phyloP scores from a whole-genome alignment of 2,888 invertebrate genomes.

The Chrysolina americana region DNA sequence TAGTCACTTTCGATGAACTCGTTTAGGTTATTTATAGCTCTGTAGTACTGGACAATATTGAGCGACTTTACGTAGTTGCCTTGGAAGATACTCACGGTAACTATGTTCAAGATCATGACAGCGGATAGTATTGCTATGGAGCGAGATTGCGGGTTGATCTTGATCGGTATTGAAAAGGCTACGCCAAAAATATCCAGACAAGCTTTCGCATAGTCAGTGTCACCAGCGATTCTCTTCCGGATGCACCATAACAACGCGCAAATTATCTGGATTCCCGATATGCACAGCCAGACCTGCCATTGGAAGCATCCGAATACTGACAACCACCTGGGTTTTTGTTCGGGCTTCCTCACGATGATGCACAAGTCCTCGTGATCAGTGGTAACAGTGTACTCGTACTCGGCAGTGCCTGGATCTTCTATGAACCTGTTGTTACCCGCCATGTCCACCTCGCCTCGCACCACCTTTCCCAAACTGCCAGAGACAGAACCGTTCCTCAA shows the following conservation, averaged over 20 bases:
- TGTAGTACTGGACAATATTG: slow-evolving; percentile 15
- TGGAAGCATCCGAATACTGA: slow-evolving; percentile 1
- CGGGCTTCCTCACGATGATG: not conserved
- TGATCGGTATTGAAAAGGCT: not conserved
- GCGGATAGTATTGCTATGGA: not conserved
- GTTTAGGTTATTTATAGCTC: not conserved
- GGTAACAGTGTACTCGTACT: not conserved
- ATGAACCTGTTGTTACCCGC: slow-evolving; percentile 54
- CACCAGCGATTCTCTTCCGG: not conserved
- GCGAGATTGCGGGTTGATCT: not conserved
- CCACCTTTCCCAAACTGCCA: slow-evolving; percentile 50
- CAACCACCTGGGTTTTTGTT: not conserved
- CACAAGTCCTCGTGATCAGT: not conserved
- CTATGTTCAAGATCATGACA: not conserved
- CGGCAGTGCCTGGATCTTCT: not conserved
- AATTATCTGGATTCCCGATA: not conserved
- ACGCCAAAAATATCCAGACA: not conserved
- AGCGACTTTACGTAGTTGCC: slow-evolving; percentile 2
- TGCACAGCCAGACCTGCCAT: slow-evolving; percentile 7
- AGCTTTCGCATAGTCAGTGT: not conserved
- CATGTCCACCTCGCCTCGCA: slow-evolving; percentile 45
- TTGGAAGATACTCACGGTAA: slow-evolving; percentile 1
- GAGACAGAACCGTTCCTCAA: slow-evolving; percentile 54
- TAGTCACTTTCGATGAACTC: not conserved
- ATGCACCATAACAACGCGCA: not conserved